phyloP scores from a whole-genome alignment of 2,888 invertebrate species.

The Oscheius sp. region DNA sequence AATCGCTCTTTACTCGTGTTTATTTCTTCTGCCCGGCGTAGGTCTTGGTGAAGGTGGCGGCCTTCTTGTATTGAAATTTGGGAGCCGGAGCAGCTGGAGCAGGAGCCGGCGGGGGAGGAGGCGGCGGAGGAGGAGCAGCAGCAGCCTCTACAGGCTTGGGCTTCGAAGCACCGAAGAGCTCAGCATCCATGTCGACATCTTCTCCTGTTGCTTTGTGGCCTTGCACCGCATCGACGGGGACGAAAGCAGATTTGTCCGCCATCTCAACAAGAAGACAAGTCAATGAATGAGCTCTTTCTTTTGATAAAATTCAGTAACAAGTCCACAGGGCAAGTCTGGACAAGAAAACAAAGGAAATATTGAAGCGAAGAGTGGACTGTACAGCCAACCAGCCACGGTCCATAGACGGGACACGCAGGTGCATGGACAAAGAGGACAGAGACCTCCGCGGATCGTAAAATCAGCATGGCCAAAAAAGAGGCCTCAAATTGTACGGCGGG shows the following conservation, averaged over 20 bases:
- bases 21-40: constrained; percentile 27
- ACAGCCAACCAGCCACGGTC: not conserved
- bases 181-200: constrained; percentile 26
- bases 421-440: constrained; percentile 8
- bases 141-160: not conserved
- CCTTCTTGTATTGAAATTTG: constrained; percentile 18
- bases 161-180: constrained; percentile 6
- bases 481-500: not conserved
- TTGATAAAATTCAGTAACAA: too few species aligned
- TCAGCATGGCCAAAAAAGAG: too few species aligned
- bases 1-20: constrained; percentile 14
- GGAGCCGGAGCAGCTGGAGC: not conserved
- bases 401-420: not conserved
- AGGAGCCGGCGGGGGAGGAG: constrained; percentile 11
- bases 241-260: constrained; percentile 18
- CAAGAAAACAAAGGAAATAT: too few species aligned
- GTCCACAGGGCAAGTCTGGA: too few species aligned
- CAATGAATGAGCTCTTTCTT: too few species aligned
- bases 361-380: too few species aligned
- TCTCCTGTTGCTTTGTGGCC: constrained; percentile 12
- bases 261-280: too few species aligned
- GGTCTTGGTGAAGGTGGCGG: constrained; percentile 12
- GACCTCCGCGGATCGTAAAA: not conserved
- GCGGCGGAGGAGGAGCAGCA: not conserved
- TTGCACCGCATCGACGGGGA: constrained; percentile 7